These are phyloP conservation scores for Standfussiana lucernea DNA, from an alignment of 2,888 invertebrate genomes.

Conservation along the genomic window DNA sequence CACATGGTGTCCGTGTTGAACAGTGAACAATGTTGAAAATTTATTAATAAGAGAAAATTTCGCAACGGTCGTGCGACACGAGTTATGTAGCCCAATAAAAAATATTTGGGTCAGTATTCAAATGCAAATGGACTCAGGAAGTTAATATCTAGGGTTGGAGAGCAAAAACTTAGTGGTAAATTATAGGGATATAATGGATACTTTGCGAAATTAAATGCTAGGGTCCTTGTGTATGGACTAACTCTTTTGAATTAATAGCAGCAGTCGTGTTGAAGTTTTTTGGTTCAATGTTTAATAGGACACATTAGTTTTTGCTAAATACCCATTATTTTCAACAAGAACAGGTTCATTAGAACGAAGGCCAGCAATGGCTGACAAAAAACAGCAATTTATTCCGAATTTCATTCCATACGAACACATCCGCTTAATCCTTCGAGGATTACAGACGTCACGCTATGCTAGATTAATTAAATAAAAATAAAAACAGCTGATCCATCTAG, in stretches of 20 bases:
- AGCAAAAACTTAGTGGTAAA: conserved; percentile 33
- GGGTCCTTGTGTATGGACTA: conserved; percentile 25
- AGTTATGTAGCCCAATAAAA: conserved; percentile 69
- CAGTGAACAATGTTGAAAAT: conserved; percentile 73
- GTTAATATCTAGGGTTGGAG: conserved; percentile 54
- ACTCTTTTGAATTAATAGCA: conserved; percentile 17
- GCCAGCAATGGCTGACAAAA: not conserved
- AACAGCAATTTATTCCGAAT: not conserved
- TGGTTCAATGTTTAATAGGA: not conserved
- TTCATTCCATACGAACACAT: not conserved
- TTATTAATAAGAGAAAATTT: conserved; percentile 75
- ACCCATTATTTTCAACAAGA: not conserved
- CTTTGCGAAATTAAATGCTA: conserved; percentile 56
- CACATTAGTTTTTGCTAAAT: not conserved
- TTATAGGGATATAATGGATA: conserved; percentile 22
- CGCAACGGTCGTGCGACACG: conserved; percentile 70
- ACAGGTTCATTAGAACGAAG: not conserved
- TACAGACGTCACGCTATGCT: no score
- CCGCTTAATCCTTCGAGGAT: no score
- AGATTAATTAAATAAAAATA: no score
- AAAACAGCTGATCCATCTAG: no score
- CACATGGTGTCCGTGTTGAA: conserved; percentile 62
- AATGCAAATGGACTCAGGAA: conserved; percentile 68
- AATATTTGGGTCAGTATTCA: conserved; percentile 76
- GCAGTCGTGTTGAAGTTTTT: conserved; percentile 8